Conservation (phyloP, 23 tunicate genomes). For the Aplidium turbinatum region DNA sequence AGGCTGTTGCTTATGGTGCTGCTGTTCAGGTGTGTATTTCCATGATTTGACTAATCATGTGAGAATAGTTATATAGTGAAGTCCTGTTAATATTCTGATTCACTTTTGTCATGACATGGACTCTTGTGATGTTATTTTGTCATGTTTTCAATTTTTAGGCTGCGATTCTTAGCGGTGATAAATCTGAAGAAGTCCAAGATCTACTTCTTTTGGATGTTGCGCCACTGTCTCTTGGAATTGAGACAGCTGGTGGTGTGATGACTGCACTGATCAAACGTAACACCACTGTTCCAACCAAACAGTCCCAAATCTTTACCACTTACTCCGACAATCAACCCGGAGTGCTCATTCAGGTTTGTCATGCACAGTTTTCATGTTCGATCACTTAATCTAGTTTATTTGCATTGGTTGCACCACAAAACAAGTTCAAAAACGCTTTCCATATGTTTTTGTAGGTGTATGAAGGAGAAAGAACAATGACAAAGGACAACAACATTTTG, state of each 20-base stretch:
- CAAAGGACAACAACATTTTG: constrained; percentile 97
- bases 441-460: constrained; percentile 59
- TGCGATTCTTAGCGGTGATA: constrained; percentile 93
- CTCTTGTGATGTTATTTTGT: no score
- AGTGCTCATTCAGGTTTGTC: constrained; percentile 96
- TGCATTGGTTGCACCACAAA: background rate
- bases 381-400: no score
- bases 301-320: constrained; percentile 91
- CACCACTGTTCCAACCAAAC: constrained; percentile 99
- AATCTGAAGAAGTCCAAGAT: constrained; percentile 92
- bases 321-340: constrained; percentile 99
- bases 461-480: constrained; percentile 98
- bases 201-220: constrained; percentile 97
- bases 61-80: background rate
- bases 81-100: no score
- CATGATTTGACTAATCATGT: background rate
- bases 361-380: no score
- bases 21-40: constrained; percentile 61
- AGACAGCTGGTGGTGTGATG: constrained; percentile 99
- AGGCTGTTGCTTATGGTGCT: constrained; percentile 98
- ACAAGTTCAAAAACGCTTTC: background rate
- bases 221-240: constrained; percentile 96
- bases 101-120: no score
- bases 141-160: constrained; percentile 34
- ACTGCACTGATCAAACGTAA: constrained; percentile 93